These are phyloP conservation scores for Bilobella aurantiaca DNA, from an alignment of 1,140 invertebrate genomes.

Conservation along the genomic window DNA sequence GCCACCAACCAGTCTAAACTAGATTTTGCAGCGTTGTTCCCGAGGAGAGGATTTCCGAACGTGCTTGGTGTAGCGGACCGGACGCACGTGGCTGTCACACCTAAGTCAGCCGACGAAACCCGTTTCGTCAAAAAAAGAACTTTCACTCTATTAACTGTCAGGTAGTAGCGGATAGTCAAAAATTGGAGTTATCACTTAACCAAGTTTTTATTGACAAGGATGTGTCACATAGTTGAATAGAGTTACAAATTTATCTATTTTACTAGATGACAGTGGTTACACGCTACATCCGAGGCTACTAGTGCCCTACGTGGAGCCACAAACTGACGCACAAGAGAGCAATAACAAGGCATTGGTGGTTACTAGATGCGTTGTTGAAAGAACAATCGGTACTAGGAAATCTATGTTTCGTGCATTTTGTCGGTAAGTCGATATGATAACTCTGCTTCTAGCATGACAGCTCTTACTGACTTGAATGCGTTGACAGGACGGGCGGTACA, in stretches of 20 bases:
- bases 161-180: too few relatives aligned
- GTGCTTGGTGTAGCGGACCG: constrained; percentile 35
- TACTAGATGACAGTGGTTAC: constrained; percentile 11
- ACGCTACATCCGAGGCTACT: constrained; percentile 28
- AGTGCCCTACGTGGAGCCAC: constrained; percentile 36
- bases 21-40: neutral
- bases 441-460: neutral
- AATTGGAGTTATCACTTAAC: too few relatives aligned
- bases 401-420: neutral
- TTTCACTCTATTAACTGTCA: constrained; percentile 24
- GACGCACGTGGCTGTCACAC: constrained; percentile 34
- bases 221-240: neutral
- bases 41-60: constrained; percentile 11
- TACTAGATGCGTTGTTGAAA: constrained; percentile 3
- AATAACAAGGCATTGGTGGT: neutral
- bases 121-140: constrained; percentile 14
- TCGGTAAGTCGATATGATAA: neutral
- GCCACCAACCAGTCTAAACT: neutral
- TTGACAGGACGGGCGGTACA: neutral
- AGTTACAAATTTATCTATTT: neutral
- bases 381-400: constrained; percentile 8
- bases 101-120: constrained; percentile 16
- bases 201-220: too few relatives aligned
- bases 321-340: constrained; percentile 24
- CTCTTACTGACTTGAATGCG: neutral